These are phyloP conservation scores for Picathartes gymnocephalus DNA, from an alignment of 2,113 vertebrate species.

Conservation along the genomic window DNA sequence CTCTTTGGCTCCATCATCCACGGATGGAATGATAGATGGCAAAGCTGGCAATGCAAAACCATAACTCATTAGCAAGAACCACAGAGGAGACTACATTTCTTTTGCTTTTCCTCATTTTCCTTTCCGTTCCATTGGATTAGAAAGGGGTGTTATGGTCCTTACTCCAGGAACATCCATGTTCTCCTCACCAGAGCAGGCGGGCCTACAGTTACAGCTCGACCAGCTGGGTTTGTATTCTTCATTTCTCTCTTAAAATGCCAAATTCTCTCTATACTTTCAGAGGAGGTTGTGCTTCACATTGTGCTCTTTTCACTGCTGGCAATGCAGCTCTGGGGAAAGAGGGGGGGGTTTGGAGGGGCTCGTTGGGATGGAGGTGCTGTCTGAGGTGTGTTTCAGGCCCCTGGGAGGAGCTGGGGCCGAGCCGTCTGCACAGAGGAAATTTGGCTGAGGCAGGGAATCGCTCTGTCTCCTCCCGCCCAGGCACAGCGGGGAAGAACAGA, in stretches of 20 bases:
- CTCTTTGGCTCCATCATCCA: background rate
- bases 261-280: background rate
- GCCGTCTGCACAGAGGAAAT: too few species aligned
- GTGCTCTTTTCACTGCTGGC: background rate
- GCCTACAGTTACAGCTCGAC: background rate
- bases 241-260: background rate
- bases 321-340: rapidly evolving
- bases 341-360: rapidly evolving
- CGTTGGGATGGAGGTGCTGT: rapidly evolving
- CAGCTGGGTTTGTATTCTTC: background rate
- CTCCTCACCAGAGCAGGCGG: background rate
- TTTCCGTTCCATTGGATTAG: background rate
- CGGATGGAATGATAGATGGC: background rate
- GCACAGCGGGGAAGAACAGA: background rate
- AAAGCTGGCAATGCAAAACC: background rate
- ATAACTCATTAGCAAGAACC: background rate
- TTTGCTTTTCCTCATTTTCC: background rate
- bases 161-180: background rate
- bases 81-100: background rate
- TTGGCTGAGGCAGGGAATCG: rapidly evolving
- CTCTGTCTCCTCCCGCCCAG: rapidly evolving
- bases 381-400: background rate
- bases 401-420: background rate
- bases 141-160: background rate
- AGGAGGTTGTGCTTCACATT: background rate